Percentiles rank a stretch among this genome's conserved stretches.
phyloP scores from a whole-genome alignment of 2,797 vertebrate genomes.

The Scleropages formosus region DNA sequence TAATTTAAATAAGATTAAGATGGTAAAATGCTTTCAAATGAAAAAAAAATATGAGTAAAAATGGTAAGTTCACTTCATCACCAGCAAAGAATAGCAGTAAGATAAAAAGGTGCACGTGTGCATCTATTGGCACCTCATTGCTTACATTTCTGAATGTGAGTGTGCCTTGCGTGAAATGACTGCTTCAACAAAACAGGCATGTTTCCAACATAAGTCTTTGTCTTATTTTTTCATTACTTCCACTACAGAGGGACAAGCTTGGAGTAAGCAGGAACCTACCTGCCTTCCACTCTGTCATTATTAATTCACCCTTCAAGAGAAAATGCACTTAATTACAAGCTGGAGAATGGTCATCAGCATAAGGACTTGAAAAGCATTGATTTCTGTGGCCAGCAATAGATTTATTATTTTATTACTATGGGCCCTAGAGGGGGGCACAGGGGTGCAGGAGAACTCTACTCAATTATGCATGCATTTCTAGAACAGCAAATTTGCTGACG shows the following conservation, averaged over 20 bases:
- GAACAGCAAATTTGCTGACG: constrained; percentile 30
- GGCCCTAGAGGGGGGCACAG: not conserved
- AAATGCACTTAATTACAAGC: constrained; percentile 27
- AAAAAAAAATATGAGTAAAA: no score
- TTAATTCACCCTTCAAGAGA: constrained; percentile 9
- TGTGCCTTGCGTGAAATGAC: no score
- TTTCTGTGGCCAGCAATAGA: constrained; percentile 3
- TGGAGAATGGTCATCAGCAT: constrained; percentile 7
- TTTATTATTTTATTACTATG: constrained; percentile 32
- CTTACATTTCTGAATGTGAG: no score
- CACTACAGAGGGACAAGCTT: not conserved
- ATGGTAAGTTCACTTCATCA: no score
- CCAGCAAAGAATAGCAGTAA: no score
- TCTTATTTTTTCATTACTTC: not conserved
- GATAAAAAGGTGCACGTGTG: no score
- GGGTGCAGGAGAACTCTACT: constrained; percentile 3
- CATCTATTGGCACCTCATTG: no score
- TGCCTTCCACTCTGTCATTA: not conserved
- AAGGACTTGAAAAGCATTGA: not conserved
- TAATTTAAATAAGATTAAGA: no score
- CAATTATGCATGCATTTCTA: constrained; percentile 36
- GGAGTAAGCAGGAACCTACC: not conserved
- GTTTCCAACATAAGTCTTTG: not conserved
- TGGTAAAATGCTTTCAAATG: no score
- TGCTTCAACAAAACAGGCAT: no score